Percentiles rank a stretch among this genome's conserved stretches.
Conservation (phyloP, 2,888 invertebrate genomes). For the Melieria picta region DNA sequence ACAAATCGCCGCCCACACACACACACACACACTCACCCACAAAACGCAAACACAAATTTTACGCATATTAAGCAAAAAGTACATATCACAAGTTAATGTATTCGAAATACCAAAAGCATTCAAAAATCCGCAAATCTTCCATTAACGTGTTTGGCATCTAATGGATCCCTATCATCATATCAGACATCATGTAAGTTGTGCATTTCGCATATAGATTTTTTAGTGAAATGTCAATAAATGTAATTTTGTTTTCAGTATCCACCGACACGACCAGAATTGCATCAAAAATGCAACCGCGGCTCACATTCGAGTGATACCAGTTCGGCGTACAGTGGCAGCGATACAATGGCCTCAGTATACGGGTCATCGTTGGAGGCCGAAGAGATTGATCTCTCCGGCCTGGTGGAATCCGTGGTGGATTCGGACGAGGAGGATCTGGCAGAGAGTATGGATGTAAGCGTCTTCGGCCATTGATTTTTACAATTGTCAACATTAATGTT, state of each 20-base stretch:
- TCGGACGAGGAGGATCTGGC: conserved; percentile 93
- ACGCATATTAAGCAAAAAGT: neutral
- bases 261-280: conserved; percentile 74
- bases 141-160: conserved; percentile 46
- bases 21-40: too few species aligned
- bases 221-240: conserved; percentile 29
- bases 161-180: conserved; percentile 62
- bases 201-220: conserved; percentile 22
- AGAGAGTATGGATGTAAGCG: conserved; percentile 84
- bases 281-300: conserved; percentile 84
- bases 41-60: conserved; percentile 2
- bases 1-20: too few species aligned
- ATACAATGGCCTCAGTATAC: conserved; percentile 94
- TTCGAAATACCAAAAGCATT: conserved; percentile 37
- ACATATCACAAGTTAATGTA: conserved; percentile 38
- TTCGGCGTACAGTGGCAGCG: conserved; percentile 95
- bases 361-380: conserved; percentile 83
- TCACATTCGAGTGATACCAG: conserved; percentile 94
- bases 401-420: conserved; percentile 95
- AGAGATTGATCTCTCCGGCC: conserved; percentile 91
- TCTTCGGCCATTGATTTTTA: neutral
- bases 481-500: neutral
- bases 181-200: conserved; percentile 57
- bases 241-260: conserved; percentile 39
- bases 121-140: conserved; percentile 13